Evolutionary conservation across 1,140 invertebrate species (phyloP).

Genomic region (Muscidifurax raptorellus): DNA sequence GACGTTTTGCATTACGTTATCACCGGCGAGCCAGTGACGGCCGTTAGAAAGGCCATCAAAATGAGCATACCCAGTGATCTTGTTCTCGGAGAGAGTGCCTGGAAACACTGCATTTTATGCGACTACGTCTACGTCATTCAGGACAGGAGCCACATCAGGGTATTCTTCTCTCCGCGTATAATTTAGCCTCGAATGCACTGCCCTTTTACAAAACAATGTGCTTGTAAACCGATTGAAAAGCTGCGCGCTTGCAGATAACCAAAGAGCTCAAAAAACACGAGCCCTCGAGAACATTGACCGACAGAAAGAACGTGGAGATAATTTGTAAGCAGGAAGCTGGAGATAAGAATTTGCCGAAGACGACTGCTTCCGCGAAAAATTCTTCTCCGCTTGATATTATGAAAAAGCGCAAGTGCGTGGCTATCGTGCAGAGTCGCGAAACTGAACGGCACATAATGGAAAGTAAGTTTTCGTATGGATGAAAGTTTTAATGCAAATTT

Average conservation of each 20-base stretch:
- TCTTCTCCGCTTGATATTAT: neutral
- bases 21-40: slow-evolving; percentile 57
- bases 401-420: slow-evolving; percentile 1
- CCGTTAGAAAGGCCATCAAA: slow-evolving; percentile 53
- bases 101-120: slow-evolving; percentile 53
- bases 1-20: slow-evolving; percentile 58
- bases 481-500: neutral
- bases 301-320: neutral
- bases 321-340: neutral
- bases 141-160: slow-evolving; percentile 56
- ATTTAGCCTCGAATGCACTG: neutral
- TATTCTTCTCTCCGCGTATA: slow-evolving; percentile 19
- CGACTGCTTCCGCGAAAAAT: neutral
- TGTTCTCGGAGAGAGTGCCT: slow-evolving; percentile 56
- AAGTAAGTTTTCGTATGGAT: slow-evolving; percentile 8
- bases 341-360: neutral
- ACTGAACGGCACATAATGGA: neutral
- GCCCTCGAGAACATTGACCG: neutral
- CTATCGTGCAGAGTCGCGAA: neutral
- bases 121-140: slow-evolving; percentile 59
- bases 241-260: neutral
- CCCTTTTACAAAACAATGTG: neutral
- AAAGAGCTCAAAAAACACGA: neutral
- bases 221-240: neutral
- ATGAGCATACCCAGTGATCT: slow-evolving; percentile 54